phyloP scores from a whole-genome alignment of 2,797 vertebrate genomes.

The Natrix natrix region DNA sequence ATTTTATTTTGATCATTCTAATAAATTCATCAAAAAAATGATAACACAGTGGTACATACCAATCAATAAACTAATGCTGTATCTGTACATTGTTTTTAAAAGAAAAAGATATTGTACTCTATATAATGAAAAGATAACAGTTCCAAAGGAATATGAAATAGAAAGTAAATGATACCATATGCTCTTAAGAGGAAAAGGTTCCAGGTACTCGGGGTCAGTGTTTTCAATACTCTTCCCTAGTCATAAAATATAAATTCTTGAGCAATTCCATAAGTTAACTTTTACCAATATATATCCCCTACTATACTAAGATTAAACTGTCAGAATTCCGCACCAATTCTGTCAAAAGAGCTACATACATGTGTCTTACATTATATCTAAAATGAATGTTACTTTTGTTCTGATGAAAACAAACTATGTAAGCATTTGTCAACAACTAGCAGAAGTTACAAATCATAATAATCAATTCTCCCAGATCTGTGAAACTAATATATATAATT shows the following conservation, averaged over 20 bases:
- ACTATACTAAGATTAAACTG: not conserved
- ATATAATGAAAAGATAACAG: constrained; percentile 1
- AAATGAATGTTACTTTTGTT: not conserved
- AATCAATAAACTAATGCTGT: constrained; percentile 18
- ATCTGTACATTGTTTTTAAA: not conserved
- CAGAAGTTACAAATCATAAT: not conserved
- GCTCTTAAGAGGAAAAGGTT: constrained; percentile 20
- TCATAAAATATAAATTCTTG: constrained; percentile 12
- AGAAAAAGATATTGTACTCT: not conserved
- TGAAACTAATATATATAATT: not conserved
- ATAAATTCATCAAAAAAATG: not conserved
- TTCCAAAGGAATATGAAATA: not conserved
- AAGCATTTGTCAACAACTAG: not conserved
- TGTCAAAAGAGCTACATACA: not conserved
- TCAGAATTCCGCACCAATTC: not conserved
- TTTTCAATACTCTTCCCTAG: constrained; percentile 8
- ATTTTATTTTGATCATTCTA: constrained; percentile 52
- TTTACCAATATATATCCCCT: not conserved
- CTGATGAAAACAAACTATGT: not conserved
- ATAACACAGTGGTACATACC: not conserved
- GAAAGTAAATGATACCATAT: not conserved
- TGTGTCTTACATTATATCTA: not conserved
- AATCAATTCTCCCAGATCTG: not conserved
- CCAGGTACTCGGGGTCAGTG: not conserved
- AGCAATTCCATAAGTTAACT: not conserved